A percentile compares a stretch with the other conserved stretches of the same genome.
These are phyloP conservation scores for Hypocryptadius cinnamomeus DNA, from an alignment of 2,113 vertebrate species.

Conservation along the genomic window DNA sequence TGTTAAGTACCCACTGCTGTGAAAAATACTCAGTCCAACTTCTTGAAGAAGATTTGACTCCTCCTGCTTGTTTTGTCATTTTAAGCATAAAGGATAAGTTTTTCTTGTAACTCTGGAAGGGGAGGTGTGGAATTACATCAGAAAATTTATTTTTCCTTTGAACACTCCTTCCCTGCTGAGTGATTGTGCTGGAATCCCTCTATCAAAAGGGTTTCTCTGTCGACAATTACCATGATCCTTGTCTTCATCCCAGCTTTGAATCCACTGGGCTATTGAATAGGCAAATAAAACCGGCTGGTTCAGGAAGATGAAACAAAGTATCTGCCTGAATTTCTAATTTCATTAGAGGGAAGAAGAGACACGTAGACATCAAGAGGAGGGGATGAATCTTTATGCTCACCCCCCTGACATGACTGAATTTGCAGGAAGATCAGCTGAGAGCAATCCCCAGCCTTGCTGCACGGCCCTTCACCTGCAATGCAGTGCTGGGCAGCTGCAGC, in stretches of 20 bases:
- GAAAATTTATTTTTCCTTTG: background rate
- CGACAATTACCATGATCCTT: background rate
- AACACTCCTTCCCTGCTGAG: background rate
- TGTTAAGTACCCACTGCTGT: background rate
- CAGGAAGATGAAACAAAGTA: slow-evolving; percentile 4
- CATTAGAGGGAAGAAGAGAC: background rate
- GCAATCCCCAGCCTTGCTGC: slow-evolving; percentile 29
- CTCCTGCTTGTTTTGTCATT: background rate
- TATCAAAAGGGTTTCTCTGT: background rate
- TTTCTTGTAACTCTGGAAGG: background rate
- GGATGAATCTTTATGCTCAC: background rate
- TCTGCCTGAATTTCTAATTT: background rate
- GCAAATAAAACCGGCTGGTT: slow-evolving; percentile 45
- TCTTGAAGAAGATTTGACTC: background rate
- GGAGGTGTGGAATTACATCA: background rate
- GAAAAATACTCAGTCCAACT: background rate
- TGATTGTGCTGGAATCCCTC: background rate
- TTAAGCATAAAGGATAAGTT: background rate
- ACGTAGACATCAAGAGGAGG: slow-evolving; percentile 3
- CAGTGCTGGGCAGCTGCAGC: slow-evolving; percentile 77
- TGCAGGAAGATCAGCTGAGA: slow-evolving; percentile 32
- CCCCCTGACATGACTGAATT: background rate
- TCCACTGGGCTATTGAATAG: background rate
- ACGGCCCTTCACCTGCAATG: slow-evolving; percentile 82
- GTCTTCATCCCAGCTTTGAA: background rate